Conservation (phyloP, 1,140 invertebrate genomes). For the Centruroides sculpturatus region DNA sequence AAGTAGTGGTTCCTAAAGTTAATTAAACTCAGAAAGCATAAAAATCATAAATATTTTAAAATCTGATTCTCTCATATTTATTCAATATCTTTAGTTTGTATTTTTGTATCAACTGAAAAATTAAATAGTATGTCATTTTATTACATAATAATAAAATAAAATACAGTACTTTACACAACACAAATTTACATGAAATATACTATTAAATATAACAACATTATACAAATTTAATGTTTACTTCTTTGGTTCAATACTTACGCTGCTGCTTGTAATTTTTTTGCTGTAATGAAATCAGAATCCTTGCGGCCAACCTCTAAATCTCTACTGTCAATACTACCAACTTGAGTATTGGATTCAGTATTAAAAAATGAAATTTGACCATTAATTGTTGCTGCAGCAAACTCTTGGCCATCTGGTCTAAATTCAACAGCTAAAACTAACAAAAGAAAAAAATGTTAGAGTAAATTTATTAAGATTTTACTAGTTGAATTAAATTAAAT, state of each 20-base stretch:
- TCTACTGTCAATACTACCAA: conserved; percentile 66
- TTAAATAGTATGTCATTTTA: no score
- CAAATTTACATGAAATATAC: no score
- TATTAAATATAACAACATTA: no score
- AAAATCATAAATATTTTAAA: no score
- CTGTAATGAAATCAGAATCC: conserved; percentile 71
- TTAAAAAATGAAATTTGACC: conserved; percentile 79
- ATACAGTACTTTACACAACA: no score
- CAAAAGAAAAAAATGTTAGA: conserved; percentile 10
- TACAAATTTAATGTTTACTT: no score
- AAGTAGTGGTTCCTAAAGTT: no score
- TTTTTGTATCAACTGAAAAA: no score
- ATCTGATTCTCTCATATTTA: no score
- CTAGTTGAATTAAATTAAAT: background rate
- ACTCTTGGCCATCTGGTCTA: conserved; percentile 73
- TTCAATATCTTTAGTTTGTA: no score
- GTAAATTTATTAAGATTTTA: conserved; percentile 2
- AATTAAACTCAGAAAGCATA: no score
- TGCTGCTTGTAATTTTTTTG: conserved; percentile 59
- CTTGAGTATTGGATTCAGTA: conserved; percentile 49
- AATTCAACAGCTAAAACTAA: conserved; percentile 57
- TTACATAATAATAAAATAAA: no score
- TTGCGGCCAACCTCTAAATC: conserved; percentile 71
- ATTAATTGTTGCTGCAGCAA: conserved; percentile 80
- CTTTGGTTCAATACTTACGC: conserved; percentile 4